Conservation (phyloP, 1,140 invertebrate species). For the Drosophila ambigua region DNA sequence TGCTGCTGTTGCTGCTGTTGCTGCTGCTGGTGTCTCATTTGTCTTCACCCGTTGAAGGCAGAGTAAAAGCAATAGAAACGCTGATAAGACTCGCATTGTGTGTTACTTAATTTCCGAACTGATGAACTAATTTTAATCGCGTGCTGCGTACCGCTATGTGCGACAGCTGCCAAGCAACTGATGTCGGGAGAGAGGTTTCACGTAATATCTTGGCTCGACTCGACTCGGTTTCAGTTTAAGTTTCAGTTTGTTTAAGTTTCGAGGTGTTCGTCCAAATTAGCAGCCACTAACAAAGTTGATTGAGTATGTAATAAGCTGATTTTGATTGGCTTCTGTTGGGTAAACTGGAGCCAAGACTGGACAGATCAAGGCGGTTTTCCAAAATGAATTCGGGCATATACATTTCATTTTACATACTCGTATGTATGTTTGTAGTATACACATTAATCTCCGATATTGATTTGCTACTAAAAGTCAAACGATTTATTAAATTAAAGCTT, state of each 20-base stretch:
- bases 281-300: slow-evolving; percentile 10
- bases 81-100: slow-evolving; percentile 66
- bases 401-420: too few species aligned
- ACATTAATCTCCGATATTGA: neutral
- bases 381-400: slow-evolving; percentile 1
- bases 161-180: slow-evolving; percentile 39
- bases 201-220: slow-evolving; percentile 35
- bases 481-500: slow-evolving; percentile 21
- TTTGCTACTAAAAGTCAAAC: neutral
- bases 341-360: neutral
- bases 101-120: slow-evolving; percentile 32
- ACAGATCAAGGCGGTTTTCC: slow-evolving; percentile 6
- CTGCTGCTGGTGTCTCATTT: slow-evolving; percentile 16
- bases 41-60: slow-evolving; percentile 41
- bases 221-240: slow-evolving; percentile 13
- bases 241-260: slow-evolving; percentile 6
- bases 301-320: neutral
- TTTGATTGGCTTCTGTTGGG: slow-evolving; percentile 14
- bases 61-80: slow-evolving; percentile 49
- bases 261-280: slow-evolving; percentile 22
- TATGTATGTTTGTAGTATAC: neutral
- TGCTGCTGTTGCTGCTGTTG: slow-evolving; percentile 2
- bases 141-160: slow-evolving; percentile 19
- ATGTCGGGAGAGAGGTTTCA: slow-evolving; percentile 15
- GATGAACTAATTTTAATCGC: slow-evolving; percentile 2